Evolutionary conservation across 2,113 vertebrate species (phyloP).

Genomic region (Isichthys henryi): DNA sequence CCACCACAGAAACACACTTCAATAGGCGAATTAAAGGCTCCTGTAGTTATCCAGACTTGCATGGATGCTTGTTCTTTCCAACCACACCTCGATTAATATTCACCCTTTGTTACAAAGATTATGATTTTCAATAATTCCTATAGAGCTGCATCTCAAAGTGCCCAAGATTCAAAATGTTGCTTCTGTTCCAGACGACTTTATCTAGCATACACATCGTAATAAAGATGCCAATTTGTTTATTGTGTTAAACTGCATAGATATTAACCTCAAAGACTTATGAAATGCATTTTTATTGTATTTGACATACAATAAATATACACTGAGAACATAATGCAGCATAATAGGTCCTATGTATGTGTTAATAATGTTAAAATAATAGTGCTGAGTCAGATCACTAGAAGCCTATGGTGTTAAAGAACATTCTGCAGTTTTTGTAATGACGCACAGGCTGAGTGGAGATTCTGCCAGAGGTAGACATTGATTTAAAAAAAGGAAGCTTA

Average conservation of each 20-base stretch:
- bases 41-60: neutral
- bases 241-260: neutral
- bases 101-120: neutral
- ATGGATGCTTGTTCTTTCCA: too few relatives aligned
- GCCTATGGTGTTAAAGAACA: neutral
- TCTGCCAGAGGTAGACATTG: neutral
- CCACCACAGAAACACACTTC: neutral
- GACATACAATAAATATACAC: neutral
- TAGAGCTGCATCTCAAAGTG: neutral
- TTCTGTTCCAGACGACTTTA: neutral
- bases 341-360: neutral
- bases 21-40: neutral
- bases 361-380: neutral
- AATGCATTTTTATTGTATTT: neutral
- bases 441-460: neutral
- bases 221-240: neutral
- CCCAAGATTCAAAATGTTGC: neutral
- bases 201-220: neutral
- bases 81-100: neutral
- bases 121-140: neutral
- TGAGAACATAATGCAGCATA: neutral
- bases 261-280: neutral
- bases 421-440: neutral
- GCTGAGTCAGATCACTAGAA: neutral
- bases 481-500: neutral